phyloP scores from a whole-genome alignment of 2,113 vertebrate genomes.

The Labeo catla region DNA sequence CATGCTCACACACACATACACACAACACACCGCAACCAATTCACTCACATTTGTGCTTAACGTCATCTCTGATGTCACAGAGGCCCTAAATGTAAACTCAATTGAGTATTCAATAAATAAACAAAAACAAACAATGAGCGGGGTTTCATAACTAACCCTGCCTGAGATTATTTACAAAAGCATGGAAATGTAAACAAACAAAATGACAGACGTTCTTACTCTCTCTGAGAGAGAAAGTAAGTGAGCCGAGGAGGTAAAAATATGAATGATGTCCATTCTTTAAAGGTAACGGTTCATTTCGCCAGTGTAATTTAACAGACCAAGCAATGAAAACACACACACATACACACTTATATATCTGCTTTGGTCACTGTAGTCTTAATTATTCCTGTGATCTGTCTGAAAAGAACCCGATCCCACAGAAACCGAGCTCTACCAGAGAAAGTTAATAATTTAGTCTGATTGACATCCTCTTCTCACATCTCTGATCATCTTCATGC shows the following conservation, averaged over 20 bases:
- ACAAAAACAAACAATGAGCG: background rate
- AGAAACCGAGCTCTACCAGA: constrained; percentile 10
- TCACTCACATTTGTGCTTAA: background rate
- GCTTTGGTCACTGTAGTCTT: background rate
- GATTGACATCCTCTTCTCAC: constrained; percentile 45
- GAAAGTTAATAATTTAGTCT: constrained; percentile 50
- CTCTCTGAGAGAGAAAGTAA: background rate
- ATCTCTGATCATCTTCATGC: constrained; percentile 50
- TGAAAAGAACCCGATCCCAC: constrained; percentile 22
- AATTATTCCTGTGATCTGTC: constrained; percentile 35
- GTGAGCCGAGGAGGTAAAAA: background rate
- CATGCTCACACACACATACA: background rate
- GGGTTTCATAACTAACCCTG: background rate
- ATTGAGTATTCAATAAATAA: background rate
- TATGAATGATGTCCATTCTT: background rate
- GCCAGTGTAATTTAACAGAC: background rate
- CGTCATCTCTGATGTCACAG: constrained; percentile 11
- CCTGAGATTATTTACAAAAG: background rate
- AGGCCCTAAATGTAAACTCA: constrained; percentile 12
- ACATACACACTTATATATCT: background rate
- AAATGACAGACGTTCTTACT: background rate
- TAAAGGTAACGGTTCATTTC: background rate
- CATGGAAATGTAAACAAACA: constrained; percentile 5
- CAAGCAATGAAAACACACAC: background rate
- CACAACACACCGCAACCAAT: background rate